These are phyloP conservation scores for Leptopterna dolabrata DNA, from an alignment of 2,888 invertebrate genomes.

Conservation along the genomic window DNA sequence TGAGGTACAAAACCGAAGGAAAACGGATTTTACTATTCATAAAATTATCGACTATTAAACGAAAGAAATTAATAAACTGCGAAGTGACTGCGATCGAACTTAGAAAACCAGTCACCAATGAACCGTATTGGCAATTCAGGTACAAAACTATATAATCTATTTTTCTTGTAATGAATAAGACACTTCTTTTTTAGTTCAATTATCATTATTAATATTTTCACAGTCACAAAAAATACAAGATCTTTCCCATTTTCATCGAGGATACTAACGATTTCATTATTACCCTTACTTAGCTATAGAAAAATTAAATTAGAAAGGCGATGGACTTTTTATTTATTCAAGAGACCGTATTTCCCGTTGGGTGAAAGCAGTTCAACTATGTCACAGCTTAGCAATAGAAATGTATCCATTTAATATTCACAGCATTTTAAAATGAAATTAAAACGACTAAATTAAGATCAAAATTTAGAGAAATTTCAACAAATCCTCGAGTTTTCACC, in stretches of 20 bases:
- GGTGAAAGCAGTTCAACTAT: neutral
- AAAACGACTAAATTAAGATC: neutral
- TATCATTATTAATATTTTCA: neutral
- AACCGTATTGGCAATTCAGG: conserved; percentile 25
- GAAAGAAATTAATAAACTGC: neutral
- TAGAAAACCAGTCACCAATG: neutral
- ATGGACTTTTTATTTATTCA: neutral
- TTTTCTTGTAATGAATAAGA: conserved; percentile 8
- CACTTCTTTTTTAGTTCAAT: conserved; percentile 22
- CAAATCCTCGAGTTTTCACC: conserved; percentile 21
- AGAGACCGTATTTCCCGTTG: neutral
- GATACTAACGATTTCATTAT: neutral
- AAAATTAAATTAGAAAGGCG: neutral
- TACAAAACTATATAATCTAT: conserved; percentile 31
- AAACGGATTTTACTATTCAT: neutral
- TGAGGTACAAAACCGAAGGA: conserved; percentile 27
- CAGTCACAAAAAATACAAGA: conserved; percentile 40
- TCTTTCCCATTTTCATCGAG: neutral
- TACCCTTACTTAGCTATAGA: neutral
- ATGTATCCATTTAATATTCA: neutral
- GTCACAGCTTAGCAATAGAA: neutral
- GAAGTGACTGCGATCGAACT: conserved; percentile 3
- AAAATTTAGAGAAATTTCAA: neutral
- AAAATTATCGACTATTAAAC: neutral
- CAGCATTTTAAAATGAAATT: neutral